Evolutionary conservation across 2,888 invertebrate genomes (phyloP), one percentile per base, ranked within the genome.

Genomic region (Agrilus mali): DNA sequence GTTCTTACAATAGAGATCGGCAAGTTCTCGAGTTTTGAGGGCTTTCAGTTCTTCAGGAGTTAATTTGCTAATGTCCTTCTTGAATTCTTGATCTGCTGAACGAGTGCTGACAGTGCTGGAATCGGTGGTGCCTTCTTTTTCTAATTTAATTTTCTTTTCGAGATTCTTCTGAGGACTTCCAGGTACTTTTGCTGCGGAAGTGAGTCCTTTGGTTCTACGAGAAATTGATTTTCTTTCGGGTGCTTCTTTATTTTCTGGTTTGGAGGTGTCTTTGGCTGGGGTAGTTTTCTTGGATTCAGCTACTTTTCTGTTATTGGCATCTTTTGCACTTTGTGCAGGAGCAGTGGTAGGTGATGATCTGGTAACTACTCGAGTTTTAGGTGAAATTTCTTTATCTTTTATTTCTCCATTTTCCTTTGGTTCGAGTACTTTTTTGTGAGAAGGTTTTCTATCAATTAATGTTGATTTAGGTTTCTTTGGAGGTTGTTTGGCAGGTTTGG

Each of bases 301-400:
- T 4, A 88, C 87, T 67, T 83, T 84, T 33, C 88, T 74, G 58
- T 90, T 90, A 53, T 81, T 87, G 2, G 88, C 89, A 64, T 90
- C 90, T 68, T 90, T 90, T 33, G 85, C 77, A 59, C 87, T 88
- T 64, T 90, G 88, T 4, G 86, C 85, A n/a, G 87, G 84, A 33
- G 86, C 82, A 44, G 78, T 75, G 57, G 78, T 71, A 41, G 83
- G 78, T 51, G 82, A 79, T 40, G 77, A 61, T 65, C 75, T 78
- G 27, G 3, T 27, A 27, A 27, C 27, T 50, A 72, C 72, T 5
- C 72, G 58, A 55, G 71, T 71, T 31, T 64, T 58, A 6, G 47
- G 46, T 48, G 63, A 53, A 2, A 27, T 54, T 66, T 59, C 47
- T 71, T 20, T 20, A 7, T 20, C 67, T 52, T 67, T 61, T 39